phyloP scores from a whole-genome alignment of 2,113 vertebrate species.

The Seriola dumerili region DNA sequence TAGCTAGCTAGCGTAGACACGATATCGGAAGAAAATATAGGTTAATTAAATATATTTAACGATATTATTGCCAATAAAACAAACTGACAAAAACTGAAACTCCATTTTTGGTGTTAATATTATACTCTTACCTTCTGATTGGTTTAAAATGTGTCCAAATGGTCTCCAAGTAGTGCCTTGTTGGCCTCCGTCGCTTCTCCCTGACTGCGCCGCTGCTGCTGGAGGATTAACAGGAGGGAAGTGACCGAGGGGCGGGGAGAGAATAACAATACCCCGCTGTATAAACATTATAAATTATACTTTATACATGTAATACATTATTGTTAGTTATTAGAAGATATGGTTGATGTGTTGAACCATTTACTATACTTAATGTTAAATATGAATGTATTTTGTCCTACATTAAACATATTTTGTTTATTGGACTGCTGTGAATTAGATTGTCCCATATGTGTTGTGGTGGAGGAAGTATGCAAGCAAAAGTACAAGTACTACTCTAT shows the following conservation, averaged over 20 bases:
- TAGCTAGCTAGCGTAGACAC: constrained; percentile 59
- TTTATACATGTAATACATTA: background rate
- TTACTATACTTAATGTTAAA: background rate
- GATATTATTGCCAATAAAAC: background rate
- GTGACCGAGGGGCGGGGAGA: constrained; percentile 57
- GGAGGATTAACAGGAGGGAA: constrained; percentile 75
- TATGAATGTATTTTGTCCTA: background rate
- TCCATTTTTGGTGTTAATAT: fast-evolving
- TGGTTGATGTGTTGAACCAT: background rate
- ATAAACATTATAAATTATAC: constrained; percentile 4
- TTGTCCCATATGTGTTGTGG: background rate
- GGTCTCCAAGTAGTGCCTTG: constrained; percentile 65
- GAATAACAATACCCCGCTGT: constrained; percentile 15
- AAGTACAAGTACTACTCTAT: background rate
- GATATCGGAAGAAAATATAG: constrained; percentile 42
- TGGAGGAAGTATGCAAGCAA: background rate
- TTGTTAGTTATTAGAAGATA: background rate
- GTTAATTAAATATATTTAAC: background rate
- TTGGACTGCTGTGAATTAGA: background rate
- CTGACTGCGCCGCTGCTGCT: constrained; percentile 62
- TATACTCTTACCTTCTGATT: constrained; percentile 56
- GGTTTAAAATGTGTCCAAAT: constrained; percentile 51
- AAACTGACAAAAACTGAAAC: fast-evolving
- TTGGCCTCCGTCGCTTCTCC: constrained; percentile 68
- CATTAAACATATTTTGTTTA: background rate